These are phyloP conservation scores for Rana temporaria DNA, from an alignment of 2,113 vertebrate species.

Conservation along the genomic window DNA sequence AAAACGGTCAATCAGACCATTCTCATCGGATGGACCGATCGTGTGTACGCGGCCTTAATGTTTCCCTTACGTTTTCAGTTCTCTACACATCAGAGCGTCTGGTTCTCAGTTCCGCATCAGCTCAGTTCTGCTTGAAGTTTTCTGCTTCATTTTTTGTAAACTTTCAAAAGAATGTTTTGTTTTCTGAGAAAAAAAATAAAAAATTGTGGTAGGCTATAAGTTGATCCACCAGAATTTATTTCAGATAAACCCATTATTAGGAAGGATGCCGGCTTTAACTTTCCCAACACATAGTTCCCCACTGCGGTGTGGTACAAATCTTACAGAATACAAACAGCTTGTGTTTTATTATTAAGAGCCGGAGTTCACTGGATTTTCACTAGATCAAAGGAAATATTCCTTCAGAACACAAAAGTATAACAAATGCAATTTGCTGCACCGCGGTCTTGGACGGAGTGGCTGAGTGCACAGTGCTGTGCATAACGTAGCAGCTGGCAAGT, in stretches of 20 bases:
- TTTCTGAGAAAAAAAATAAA: neutral
- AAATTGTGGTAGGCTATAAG: neutral
- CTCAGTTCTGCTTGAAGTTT: neutral
- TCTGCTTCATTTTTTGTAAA: neutral
- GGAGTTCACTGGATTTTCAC: constrained; percentile 14
- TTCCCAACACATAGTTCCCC: constrained; percentile 33
- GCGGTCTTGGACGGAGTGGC: neutral
- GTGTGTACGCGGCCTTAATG: too few relatives aligned
- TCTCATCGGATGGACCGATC: too few relatives aligned
- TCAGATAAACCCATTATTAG: constrained; percentile 18
- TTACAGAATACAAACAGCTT: constrained; percentile 41
- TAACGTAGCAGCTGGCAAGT: constrained; percentile 26
- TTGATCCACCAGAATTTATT: constrained; percentile 29
- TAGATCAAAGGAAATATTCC: constrained; percentile 35
- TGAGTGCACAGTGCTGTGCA: constrained; percentile 4
- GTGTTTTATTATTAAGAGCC: constrained; percentile 53
- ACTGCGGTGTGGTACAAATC: neutral
- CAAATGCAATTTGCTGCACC: constrained; percentile 48
- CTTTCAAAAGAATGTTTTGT: neutral
- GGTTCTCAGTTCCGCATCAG: too few relatives aligned
- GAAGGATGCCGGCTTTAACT: constrained; percentile 3
- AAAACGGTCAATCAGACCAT: too few relatives aligned
- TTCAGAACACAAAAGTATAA: constrained; percentile 29
- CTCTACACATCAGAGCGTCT: too few relatives aligned
- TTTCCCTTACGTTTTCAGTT: too few relatives aligned